Conservation (phyloP, 2,888 invertebrate genomes). For the Tachina grossa region DNA sequence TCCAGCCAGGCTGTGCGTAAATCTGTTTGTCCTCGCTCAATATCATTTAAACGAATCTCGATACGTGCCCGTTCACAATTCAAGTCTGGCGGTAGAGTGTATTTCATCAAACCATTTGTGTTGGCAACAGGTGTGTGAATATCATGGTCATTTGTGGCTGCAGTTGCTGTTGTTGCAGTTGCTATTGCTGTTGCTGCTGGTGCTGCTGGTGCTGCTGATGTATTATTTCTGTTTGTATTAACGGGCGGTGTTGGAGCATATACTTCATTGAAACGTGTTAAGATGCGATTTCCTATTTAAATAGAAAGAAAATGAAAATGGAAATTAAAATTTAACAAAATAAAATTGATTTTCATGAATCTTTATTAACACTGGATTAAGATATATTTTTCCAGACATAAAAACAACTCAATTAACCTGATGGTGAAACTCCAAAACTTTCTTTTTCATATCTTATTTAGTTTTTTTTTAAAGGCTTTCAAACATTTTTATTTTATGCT, state of each 20-base stretch:
- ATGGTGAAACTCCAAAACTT: constrained; percentile 44
- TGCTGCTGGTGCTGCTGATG: constrained; percentile 59
- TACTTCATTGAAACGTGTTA: constrained; percentile 81
- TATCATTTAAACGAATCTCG: constrained; percentile 84
- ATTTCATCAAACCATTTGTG: constrained; percentile 71
- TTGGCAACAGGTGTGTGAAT: constrained; percentile 55
- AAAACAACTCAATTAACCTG: constrained; percentile 30
- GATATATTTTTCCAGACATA: constrained; percentile 30
- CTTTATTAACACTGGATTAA: constrained; percentile 13
- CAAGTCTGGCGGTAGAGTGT: constrained; percentile 85
- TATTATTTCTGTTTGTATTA: constrained; percentile 63
- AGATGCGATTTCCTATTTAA: constrained; percentile 80
- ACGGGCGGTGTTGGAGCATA: constrained; percentile 75
- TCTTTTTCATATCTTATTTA: constrained; percentile 32
- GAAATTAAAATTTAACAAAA: constrained; percentile 28
- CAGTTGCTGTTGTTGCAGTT: constrained; percentile 30
- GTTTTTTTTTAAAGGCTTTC: not conserved
- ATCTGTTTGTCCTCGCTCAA: constrained; percentile 85
- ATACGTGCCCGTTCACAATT: constrained; percentile 85
- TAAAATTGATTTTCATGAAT: constrained; percentile 42
- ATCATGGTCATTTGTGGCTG: constrained; percentile 58
- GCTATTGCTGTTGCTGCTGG: constrained; percentile 52
- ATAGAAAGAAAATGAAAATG: constrained; percentile 37
- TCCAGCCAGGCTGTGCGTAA: constrained; percentile 86
- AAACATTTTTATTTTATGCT: not conserved